These are phyloP conservation scores for Ophion obscuratus DNA, from an alignment of 2,888 invertebrate species.

Conservation along the genomic window DNA sequence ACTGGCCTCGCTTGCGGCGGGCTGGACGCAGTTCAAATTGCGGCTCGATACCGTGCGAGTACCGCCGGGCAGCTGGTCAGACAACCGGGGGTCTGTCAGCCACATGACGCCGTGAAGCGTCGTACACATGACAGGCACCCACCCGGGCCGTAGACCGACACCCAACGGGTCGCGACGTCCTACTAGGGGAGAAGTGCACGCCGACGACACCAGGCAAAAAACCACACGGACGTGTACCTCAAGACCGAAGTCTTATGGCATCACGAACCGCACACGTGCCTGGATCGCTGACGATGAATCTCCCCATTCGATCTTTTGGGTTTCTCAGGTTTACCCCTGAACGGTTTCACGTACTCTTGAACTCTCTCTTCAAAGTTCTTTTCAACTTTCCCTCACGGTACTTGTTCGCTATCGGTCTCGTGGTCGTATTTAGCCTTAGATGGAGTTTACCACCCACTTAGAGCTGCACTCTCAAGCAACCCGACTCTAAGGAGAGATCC, in stretches of 20 bases:
- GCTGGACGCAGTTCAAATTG: neutral
- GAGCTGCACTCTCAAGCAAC: constrained; percentile 84
- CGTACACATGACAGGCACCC: constrained; percentile 74
- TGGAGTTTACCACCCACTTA: constrained; percentile 82
- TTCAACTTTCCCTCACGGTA: constrained; percentile 90
- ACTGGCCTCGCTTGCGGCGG: too few relatives aligned
- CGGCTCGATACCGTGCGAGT: constrained; percentile 68
- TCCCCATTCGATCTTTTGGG: constrained; percentile 84
- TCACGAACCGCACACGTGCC: constrained; percentile 75
- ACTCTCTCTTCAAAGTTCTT: constrained; percentile 88
- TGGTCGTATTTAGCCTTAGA: constrained; percentile 86
- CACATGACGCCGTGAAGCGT: constrained; percentile 65
- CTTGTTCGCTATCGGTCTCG: constrained; percentile 88
- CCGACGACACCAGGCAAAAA: constrained; percentile 60
- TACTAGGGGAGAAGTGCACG: constrained; percentile 82
- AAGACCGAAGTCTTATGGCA: constrained; percentile 67
- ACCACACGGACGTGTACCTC: too few relatives aligned
- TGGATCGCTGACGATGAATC: constrained; percentile 77
- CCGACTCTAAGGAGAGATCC: constrained; percentile 85
- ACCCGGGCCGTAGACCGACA: constrained; percentile 83
- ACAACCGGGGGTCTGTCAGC: constrained; percentile 78
- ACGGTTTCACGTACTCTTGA: constrained; percentile 84
- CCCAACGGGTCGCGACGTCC: constrained; percentile 86
- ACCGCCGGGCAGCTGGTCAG: constrained; percentile 76
- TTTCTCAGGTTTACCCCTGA: constrained; percentile 87